Evolutionary conservation across 2,888 invertebrate species (phyloP), one percentile per base, ranked within the genome.

Genomic region (Protodeltote pygarga): DNA sequence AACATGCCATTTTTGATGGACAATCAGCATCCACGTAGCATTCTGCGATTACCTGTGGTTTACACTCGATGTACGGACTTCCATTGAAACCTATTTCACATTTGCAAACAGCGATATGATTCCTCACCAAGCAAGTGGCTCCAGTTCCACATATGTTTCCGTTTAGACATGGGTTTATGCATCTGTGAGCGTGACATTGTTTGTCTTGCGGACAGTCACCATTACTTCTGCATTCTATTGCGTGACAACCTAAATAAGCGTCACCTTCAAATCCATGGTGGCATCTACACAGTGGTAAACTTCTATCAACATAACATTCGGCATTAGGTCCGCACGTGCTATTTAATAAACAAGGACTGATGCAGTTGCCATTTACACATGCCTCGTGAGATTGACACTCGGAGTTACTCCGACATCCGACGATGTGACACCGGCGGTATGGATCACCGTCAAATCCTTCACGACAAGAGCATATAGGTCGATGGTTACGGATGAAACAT

Each of bases 371-470:
- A 77, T 97, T 97, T 21, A 97, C 89, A 76, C 98, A 98, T 39
- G 96, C 96, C 80, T 96, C 95, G 63, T 95, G 95, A 3, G 95
- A 94, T 62, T 95, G 95, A 78, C 98, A 98, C 79, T 98, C 97
- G 1, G 95, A 95, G 77, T 97, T 95, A 4, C 94, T 93, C 52
- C 95, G 94, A 78, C 98, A 98, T 24, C 97, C 97, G 20, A 97
- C 95, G 13, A 95, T 93, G 70, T 94, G 94, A 78, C 98, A 98
- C 33, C 94, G 93, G 19, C 95, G 93, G 76, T 97, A 95, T 2
- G 98, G 97, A 86, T 98, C 96, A 29, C 98, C 98, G 76, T 97
- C 96, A 76, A 93, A 97, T 19, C 97, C 97, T 71, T 95, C 94
- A 68, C 94, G 93, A 79, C 98, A 98, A 2, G 96, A 96, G 81